phyloP scores from a whole-genome alignment of 1,140 invertebrate genomes.

The Berghia stephanieae region DNA sequence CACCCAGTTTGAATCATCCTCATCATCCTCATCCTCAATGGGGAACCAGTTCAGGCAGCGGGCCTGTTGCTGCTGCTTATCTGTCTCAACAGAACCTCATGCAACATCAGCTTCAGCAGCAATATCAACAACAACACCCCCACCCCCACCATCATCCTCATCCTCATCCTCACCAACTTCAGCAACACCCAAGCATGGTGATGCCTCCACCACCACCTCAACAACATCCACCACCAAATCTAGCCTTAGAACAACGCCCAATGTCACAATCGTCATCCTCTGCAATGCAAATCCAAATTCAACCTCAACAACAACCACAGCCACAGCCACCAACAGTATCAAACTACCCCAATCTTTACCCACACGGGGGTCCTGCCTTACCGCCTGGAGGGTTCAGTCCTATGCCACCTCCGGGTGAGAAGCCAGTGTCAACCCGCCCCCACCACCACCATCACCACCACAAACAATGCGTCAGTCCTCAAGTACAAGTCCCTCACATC shows the following conservation, averaged over 20 bases:
- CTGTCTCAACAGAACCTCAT: conserved; percentile 31
- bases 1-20: conserved; percentile 25
- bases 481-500: conserved; percentile 65
- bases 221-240: no score
- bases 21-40: neutral
- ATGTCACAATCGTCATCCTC: no score
- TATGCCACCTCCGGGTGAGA: conserved; percentile 20
- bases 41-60: conserved; percentile 13
- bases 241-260: no score
- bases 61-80: conserved; percentile 1
- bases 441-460: conserved; percentile 48
- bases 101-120: conserved; percentile 40
- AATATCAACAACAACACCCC: conserved; percentile 20
- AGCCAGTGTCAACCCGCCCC: no score
- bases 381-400: conserved; percentile 20
- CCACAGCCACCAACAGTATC: conserved; percentile 24
- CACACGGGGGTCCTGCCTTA: neutral
- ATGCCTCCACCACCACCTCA: neutral
- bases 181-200: conserved; percentile 34
- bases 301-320: no score
- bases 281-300: no score
- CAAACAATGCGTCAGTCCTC: conserved; percentile 57
- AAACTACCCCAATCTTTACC: no score
- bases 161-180: conserved; percentile 1
- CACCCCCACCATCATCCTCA: conserved; percentile 13